Conservation (phyloP, 2,797 vertebrate genomes). For the Emydoidea blandingii region DNA sequence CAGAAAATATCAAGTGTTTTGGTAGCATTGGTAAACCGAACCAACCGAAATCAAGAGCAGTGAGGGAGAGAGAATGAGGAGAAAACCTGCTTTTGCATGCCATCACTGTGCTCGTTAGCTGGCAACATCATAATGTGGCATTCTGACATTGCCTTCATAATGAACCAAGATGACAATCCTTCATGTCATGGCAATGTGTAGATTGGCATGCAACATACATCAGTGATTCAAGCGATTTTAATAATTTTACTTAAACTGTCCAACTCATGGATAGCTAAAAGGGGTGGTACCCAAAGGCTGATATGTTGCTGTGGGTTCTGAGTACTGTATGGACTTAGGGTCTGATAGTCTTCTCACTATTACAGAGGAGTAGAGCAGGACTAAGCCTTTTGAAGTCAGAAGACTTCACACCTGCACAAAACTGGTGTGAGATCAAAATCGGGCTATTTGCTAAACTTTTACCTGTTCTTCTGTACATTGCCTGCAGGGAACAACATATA, state of each 20-base stretch:
- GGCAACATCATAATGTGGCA: neutral
- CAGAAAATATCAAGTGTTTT: neutral
- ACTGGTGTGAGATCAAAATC: neutral
- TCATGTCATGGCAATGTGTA: neutral
- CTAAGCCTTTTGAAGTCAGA: neutral
- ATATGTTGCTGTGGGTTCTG: neutral
- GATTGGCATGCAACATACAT: neutral
- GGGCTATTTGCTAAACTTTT: neutral
- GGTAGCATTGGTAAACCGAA: neutral
- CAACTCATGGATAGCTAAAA: neutral
- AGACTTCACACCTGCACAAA: slow-evolving; percentile 12
- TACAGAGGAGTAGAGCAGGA: neutral
- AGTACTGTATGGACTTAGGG: neutral
- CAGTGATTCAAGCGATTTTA: neutral
- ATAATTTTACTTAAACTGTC: slow-evolving; percentile 7
- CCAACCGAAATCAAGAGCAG: neutral
- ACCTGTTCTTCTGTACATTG: neutral
- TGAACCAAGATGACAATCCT: neutral
- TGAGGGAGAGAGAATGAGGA: neutral
- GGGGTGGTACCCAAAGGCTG: neutral
- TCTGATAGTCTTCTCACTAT: neutral
- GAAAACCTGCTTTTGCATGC: neutral
- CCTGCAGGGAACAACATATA: neutral
- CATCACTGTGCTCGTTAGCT: neutral
- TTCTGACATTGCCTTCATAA: neutral